A percentile compares a stretch with the other conserved stretches of the same genome.
Evolutionary conservation across 2,888 invertebrate species (phyloP).

Genomic region (Diogma glabrata): DNA sequence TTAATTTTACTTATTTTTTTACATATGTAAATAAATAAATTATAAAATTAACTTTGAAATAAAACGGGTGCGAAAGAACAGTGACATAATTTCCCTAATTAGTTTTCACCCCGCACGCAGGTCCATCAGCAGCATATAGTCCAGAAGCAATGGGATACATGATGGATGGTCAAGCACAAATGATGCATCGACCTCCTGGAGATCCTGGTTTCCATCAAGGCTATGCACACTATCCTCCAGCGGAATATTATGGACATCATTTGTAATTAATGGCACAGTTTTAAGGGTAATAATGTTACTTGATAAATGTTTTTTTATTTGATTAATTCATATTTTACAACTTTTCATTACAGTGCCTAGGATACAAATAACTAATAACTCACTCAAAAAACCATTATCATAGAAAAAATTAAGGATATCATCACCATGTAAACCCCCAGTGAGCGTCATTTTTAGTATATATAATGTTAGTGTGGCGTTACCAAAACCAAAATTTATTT

Average conservation of each 20-base stretch:
- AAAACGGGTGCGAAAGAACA: constrained; percentile 18
- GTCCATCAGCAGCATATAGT: constrained; percentile 91
- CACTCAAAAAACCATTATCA: constrained; percentile 5
- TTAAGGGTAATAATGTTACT: neutral
- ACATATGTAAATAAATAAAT: no score
- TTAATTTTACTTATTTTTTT: no score
- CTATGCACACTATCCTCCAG: constrained; percentile 78
- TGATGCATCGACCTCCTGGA: constrained; percentile 92
- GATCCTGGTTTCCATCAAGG: constrained; percentile 91
- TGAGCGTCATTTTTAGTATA: constrained; percentile 8
- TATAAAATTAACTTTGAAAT: no score
- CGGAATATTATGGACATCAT: constrained; percentile 89
- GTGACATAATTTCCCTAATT: constrained; percentile 17
- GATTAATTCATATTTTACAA: no score
- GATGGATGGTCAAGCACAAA: constrained; percentile 93
- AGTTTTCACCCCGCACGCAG: constrained; percentile 89
- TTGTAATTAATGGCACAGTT: constrained; percentile 48
- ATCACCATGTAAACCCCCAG: neutral
- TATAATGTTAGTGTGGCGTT: constrained; percentile 1
- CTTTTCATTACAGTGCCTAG: constrained; percentile 5
- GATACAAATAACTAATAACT: constrained; percentile 6
- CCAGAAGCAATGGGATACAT: constrained; percentile 96
- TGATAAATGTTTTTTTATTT: no score
- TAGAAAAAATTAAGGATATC: neutral
- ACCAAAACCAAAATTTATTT: constrained; percentile 8